Evolutionary conservation across 2,888 invertebrate species (phyloP).

Genomic region (Marronus borbonicus): DNA sequence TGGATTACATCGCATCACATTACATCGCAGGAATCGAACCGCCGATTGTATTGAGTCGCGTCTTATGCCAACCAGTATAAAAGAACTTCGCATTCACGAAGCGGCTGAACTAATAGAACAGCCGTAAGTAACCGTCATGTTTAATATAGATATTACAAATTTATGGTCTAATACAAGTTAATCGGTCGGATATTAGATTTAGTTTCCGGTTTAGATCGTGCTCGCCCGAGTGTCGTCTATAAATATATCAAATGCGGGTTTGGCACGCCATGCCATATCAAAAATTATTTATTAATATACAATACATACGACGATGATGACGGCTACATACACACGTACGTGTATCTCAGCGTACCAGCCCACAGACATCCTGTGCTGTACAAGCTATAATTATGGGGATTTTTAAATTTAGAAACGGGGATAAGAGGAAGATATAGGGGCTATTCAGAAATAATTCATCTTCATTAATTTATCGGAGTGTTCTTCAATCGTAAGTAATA

Average conservation of each 20-base stretch:
- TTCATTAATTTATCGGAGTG: background rate
- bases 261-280: conserved; percentile 24
- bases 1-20: no score
- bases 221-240: conserved; percentile 32
- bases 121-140: conserved; percentile 24
- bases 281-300: conserved; percentile 34
- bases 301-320: background rate
- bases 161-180: conserved; percentile 35
- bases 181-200: conserved; percentile 36
- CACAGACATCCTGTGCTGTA: conserved; percentile 4
- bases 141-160: conserved; percentile 38
- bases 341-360: background rate
- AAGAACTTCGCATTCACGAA: conserved; percentile 7
- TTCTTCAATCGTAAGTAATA: no score
- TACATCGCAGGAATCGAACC: no score
- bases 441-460: conserved; percentile 7
- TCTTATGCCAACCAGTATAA: background rate
- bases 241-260: conserved; percentile 30
- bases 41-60: background rate
- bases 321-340: background rate
- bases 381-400: conserved; percentile 1
- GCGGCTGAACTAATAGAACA: conserved; percentile 16
- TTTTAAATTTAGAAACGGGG: conserved; percentile 5
- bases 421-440: conserved; percentile 5
- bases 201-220: conserved; percentile 40